phyloP scores from a whole-genome alignment of 2,113 vertebrate genomes.

The Nipponia nippon region DNA sequence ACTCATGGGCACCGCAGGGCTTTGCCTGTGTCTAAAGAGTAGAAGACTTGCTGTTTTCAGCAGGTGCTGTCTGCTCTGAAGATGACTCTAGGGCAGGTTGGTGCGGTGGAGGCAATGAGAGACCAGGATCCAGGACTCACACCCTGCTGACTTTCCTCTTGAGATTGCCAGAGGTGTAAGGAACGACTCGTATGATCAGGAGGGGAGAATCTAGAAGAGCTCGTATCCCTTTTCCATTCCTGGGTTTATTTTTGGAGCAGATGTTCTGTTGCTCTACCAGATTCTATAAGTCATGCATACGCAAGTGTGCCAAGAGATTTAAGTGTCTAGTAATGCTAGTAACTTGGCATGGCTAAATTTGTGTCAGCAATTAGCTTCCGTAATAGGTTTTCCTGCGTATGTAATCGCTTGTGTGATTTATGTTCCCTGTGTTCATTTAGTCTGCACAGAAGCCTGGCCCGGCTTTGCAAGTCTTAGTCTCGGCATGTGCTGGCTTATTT shows the following conservation, averaged over 20 bases:
- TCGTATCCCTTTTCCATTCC: neutral
- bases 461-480: neutral
- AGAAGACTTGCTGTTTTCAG: fast-evolving
- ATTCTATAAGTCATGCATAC: neutral
- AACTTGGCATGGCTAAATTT: conserved; percentile 79
- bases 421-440: conserved; percentile 69
- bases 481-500: neutral
- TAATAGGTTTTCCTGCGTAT: conserved; percentile 81
- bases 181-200: fast-evolving
- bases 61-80: neutral
- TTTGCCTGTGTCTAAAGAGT: neutral
- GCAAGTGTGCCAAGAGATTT: conserved; percentile 63
- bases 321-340: conserved; percentile 75
- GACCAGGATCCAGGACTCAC: neutral
- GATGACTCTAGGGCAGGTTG: neutral
- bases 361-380: conserved; percentile 80
- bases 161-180: neutral
- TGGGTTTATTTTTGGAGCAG: neutral
- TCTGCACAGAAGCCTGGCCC: conserved; percentile 10
- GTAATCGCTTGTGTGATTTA: conserved; percentile 85
- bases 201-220: neutral
- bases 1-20: neutral
- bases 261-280: neutral
- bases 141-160: neutral
- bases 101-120: neutral